Percentiles rank a stretch among this genome's conserved stretches.
phyloP scores from a whole-genome alignment of 2,113 vertebrate species.

The Alethe diademata region DNA sequence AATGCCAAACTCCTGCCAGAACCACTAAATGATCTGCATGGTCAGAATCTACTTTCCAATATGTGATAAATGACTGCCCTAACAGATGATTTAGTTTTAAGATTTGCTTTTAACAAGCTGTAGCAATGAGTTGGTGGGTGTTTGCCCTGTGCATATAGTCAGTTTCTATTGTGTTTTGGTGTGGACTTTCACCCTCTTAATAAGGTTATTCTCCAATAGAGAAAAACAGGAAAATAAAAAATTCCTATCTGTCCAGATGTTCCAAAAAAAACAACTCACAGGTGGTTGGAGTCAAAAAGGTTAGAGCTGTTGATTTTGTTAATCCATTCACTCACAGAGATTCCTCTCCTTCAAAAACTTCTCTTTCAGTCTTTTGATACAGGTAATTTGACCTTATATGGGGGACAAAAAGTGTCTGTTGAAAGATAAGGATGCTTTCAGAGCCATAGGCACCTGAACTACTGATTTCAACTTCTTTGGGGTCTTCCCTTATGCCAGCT shows the following conservation, averaged over 20 bases:
- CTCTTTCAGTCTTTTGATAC: not conserved
- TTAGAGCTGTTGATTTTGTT: not conserved
- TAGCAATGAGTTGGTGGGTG: not conserved
- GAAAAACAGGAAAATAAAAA: not conserved
- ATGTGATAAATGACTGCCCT: not conserved
- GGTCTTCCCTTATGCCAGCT: not conserved
- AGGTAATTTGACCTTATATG: not conserved
- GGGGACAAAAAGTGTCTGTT: not conserved
- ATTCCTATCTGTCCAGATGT: not conserved
- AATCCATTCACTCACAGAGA: not conserved
- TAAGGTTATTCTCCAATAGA: not conserved
- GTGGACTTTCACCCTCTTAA: not conserved
- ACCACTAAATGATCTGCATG: not conserved
- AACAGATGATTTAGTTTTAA: not conserved
- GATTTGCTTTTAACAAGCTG: not conserved
- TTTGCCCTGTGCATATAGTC: not conserved
- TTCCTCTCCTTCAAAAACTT: not conserved
- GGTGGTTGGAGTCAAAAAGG: not conserved
- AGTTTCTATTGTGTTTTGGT: not conserved
- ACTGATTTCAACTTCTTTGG: not conserved
- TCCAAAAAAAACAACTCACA: conserved; percentile 3
- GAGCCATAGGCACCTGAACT: not conserved
- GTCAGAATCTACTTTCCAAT: not conserved
- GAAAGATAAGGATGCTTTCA: not conserved
- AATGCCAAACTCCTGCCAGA: not conserved